phyloP scores from a whole-genome alignment of 1,140 invertebrate genomes.

The Heliconius nattereri region DNA sequence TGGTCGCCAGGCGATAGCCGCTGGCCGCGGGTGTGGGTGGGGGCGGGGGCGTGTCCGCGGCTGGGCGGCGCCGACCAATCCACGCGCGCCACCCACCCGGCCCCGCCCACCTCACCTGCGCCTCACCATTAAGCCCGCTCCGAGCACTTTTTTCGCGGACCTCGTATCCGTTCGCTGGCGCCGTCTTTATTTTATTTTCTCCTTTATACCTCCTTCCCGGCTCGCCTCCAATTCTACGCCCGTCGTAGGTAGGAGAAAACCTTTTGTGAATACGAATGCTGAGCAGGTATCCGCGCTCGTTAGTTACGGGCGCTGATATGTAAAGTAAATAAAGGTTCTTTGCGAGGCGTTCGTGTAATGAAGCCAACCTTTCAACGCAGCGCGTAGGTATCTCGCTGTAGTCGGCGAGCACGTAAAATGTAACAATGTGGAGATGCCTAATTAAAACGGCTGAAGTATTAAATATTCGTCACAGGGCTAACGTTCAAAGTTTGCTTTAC shows the following conservation, averaged over 20 bases:
- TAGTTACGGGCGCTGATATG: constrained; percentile 74
- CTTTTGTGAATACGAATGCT: constrained; percentile 79
- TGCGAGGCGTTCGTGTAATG: constrained; percentile 53
- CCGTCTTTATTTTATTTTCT: constrained; percentile 81
- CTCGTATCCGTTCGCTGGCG: constrained; percentile 73
- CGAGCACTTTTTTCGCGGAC: constrained; percentile 77
- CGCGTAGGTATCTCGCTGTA: constrained; percentile 31
- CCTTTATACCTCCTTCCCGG: constrained; percentile 76
- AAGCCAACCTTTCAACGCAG: constrained; percentile 44
- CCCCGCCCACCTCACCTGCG: constrained; percentile 78
- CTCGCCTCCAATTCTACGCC: constrained; percentile 78
- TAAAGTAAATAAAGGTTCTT: constrained; percentile 78
- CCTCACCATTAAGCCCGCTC: constrained; percentile 74
- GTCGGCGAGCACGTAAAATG: constrained; percentile 30
- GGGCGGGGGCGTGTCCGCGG: constrained; percentile 20
- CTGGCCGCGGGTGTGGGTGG: constrained; percentile 55
- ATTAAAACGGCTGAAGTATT: constrained; percentile 46
- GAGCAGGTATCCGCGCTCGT: constrained; percentile 76
- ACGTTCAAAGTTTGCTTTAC: constrained; percentile 51
- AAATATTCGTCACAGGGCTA: constrained; percentile 43
- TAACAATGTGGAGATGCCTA: constrained; percentile 36
- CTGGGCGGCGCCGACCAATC: constrained; percentile 77
- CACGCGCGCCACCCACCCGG: constrained; percentile 60
- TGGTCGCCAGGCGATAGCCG: constrained; percentile 70
- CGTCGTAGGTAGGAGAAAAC: constrained; percentile 75